These are phyloP conservation scores for Ecliptopera silaceata DNA, from an alignment of 2,888 invertebrate genomes.

Conservation along the genomic window DNA sequence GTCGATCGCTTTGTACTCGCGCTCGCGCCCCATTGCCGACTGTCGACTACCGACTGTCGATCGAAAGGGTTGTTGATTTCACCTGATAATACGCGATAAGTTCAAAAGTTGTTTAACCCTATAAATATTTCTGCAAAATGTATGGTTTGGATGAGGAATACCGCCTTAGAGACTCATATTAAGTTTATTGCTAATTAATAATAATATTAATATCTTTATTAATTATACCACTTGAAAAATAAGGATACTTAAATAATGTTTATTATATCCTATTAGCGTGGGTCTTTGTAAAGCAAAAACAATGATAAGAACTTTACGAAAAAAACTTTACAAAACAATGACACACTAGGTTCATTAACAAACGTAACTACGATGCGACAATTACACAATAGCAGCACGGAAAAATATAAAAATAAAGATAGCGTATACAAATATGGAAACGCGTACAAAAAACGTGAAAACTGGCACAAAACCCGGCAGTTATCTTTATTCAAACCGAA, in stretches of 20 bases:
- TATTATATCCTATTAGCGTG: too few species aligned
- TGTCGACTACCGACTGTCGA: constrained; percentile 1
- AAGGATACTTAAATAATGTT: too few species aligned
- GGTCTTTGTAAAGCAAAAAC: too few species aligned
- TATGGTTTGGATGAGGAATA: too few species aligned
- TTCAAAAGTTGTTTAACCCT: background rate
- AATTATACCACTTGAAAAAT: too few species aligned
- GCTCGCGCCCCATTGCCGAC: constrained; percentile 23
- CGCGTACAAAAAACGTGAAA: constrained; percentile 14
- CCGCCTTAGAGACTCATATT: too few species aligned
- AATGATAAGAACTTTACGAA: too few species aligned
- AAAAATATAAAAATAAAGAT: constrained; percentile 12
- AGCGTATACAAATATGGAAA: constrained; percentile 3
- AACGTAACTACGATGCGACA: constrained; percentile 11
- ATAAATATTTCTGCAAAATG: too few species aligned
- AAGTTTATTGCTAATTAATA: too few species aligned
- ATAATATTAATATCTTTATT: too few species aligned
- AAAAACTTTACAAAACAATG: constrained; percentile 1
- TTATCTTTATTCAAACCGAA: constrained; percentile 33
- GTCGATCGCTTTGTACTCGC: constrained; percentile 38
- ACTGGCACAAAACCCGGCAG: constrained; percentile 19
- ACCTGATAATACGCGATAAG: background rate
- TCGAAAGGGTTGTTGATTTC: constrained; percentile 17
- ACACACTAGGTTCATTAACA: constrained; percentile 13
- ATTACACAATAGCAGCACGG: constrained; percentile 18